phyloP scores from a whole-genome alignment of 2,797 vertebrate genomes.

The Prunella strophiata region DNA sequence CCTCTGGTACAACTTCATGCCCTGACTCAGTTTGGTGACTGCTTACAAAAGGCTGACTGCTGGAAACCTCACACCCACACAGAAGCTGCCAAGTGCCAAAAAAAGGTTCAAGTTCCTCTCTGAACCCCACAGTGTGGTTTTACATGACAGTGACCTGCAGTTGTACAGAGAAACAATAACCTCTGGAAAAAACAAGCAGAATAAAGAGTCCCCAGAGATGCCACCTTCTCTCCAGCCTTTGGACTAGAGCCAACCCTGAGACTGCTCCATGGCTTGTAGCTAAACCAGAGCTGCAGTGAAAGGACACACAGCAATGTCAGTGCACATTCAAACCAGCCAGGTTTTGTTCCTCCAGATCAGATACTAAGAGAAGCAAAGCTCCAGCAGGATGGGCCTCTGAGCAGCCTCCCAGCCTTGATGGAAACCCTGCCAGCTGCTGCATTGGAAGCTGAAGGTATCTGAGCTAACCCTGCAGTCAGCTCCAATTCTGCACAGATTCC shows the following conservation, averaged over 20 bases:
- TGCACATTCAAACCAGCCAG: rapidly evolving
- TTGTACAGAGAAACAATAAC: background rate
- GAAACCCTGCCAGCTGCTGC: background rate
- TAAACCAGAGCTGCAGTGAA: background rate
- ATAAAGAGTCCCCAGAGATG: background rate
- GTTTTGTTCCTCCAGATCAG: background rate
- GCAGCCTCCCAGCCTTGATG: background rate
- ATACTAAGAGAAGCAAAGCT: background rate
- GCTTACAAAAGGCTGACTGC: background rate
- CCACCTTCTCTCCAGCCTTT: background rate
- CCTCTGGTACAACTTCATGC: background rate
- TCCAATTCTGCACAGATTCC: background rate
- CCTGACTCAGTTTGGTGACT: background rate
- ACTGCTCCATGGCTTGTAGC: background rate
- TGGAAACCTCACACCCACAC: background rate
- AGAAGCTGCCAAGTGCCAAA: background rate
- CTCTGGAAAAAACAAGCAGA: background rate
- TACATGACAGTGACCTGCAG: background rate
- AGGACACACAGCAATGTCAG: background rate
- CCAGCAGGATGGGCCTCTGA: background rate
- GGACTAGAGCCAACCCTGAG: background rate
- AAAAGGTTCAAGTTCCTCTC: slow-evolving; percentile 1
- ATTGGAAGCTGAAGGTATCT: background rate
- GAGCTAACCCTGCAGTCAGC: background rate
- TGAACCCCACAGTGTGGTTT: background rate